Evolutionary conservation across 53 echinoderm and acorn worm species (phyloP).

Genomic region (Arbacia lixula): DNA sequence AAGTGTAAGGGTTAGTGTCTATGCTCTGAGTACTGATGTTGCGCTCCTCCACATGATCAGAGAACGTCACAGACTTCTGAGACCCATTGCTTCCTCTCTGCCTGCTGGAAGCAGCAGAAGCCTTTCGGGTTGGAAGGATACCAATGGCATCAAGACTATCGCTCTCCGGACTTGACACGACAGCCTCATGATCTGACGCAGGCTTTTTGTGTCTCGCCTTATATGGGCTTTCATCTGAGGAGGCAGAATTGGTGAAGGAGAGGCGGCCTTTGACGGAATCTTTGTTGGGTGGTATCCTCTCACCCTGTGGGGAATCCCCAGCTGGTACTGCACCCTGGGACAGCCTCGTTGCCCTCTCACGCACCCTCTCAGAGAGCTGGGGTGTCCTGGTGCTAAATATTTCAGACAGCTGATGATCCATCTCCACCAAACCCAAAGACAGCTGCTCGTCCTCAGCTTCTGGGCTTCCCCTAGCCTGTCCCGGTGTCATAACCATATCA

Average conservation of each 20-base stretch:
- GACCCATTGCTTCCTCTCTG: constrained; percentile 73
- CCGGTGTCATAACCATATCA: neutral
- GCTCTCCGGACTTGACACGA: neutral
- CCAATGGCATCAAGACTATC: neutral
- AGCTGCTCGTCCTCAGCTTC: neutral
- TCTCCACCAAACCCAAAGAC: constrained; percentile 7
- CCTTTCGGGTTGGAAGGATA: neutral
- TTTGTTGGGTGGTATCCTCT: neutral
- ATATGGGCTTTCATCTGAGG: neutral
- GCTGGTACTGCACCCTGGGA: neutral
- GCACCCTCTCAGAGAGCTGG: constrained; percentile 63
- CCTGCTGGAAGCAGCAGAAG: neutral
- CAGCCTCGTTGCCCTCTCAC: constrained; percentile 28
- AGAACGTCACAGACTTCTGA: constrained; percentile 91
- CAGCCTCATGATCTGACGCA: neutral
- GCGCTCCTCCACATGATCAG: constrained; percentile 64
- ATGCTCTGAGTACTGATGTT: constrained; percentile 22
- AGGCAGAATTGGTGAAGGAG: neutral
- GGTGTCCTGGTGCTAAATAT: constrained; percentile 81
- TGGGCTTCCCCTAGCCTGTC: too few species aligned
- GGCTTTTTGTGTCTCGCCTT: neutral
- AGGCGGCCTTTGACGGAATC: neutral
- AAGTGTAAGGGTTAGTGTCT: neutral
- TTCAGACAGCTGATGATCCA: constrained; percentile 72
- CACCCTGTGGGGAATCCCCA: neutral